Evolutionary conservation across 1,140 invertebrate genomes (phyloP), one percentile per base, ranked within the genome.

Genomic region (Physella acuta): DNA sequence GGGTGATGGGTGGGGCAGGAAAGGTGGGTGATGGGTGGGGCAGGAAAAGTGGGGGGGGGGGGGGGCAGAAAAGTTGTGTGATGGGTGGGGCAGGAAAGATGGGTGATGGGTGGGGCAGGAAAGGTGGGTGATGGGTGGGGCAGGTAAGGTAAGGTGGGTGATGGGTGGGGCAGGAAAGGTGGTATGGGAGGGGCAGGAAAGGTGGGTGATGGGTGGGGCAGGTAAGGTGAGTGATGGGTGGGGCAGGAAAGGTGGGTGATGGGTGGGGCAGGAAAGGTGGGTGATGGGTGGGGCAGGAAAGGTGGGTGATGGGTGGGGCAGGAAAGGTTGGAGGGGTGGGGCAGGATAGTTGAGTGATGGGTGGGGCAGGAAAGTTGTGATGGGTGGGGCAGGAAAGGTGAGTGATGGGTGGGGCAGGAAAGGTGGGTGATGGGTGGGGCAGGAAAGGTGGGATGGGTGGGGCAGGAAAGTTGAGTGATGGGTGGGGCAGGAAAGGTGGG

Each of bases 111-210:
- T 31, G 97, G 97, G 73, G 97, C 97, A 75, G 97, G 97, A 71
- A 99, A 99, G 89, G 99, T 97, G 34, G 94, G 98, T 85, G 0
- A 16, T 39, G 30, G 26, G n/a, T 28, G n/a, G 31, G 56, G 63
- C n/a, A n/a, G n/a, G n/a, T n/a, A n/a, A n/a, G n/a, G n/a, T n/a
- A n/a, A n/a, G n/a, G n/a, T n/a, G n/a, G n/a, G n/a, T n/a, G n/a
- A n/a, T n/a, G n/a, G n/a, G n/a, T n/a, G n/a, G n/a, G n/a, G 97
- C 94, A 99, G 89, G 90, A 96, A 69, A 70, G 87, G 85, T 61
- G 97, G 97, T 75, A 97, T 99, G 87, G 99, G 96, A 31, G 97
- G 97, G 73, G 97, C 97, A 75, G 97, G 97, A 71, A 99, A 99
- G 89, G 99, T 97, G 34, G 94, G 98, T 85, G 0, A 16, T 39